These are phyloP conservation scores for Pyrrhosoma nymphula DNA, from an alignment of 2,888 invertebrate genomes.

Conservation along the genomic window DNA sequence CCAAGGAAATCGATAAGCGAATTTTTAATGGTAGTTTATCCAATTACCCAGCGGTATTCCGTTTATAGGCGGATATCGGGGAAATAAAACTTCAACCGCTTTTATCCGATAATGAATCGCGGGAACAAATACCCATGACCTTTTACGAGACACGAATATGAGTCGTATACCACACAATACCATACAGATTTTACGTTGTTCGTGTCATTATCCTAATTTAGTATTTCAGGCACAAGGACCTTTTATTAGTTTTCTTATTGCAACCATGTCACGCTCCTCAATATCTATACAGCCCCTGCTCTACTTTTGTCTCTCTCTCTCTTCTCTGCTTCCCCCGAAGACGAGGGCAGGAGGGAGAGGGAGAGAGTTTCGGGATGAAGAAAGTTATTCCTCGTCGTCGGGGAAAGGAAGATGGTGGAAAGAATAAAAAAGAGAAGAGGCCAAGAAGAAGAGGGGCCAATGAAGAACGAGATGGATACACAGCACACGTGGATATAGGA, in stretches of 20 bases:
- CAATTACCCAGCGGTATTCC: not conserved
- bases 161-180: not conserved
- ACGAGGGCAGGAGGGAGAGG: not conserved
- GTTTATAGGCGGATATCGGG: not conserved
- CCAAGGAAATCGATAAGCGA: not conserved
- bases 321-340: not conserved
- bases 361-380: not conserved
- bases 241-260: conserved; percentile 61
- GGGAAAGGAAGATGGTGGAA: not conserved
- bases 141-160: conserved; percentile 24
- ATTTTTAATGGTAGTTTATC: not conserved
- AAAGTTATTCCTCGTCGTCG: not conserved
- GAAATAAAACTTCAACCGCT: not conserved
- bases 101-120: not conserved
- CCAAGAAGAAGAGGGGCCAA: not conserved
- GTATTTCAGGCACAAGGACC: conserved; percentile 60
- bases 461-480: not conserved
- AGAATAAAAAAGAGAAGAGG: not conserved
- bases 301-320: not conserved
- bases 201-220: conserved; percentile 42
- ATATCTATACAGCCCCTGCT: conserved; percentile 49
- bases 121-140: conserved; percentile 15
- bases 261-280: conserved; percentile 59
- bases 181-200: conserved; percentile 51
- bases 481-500: not conserved